A percentile compares a stretch with the other conserved stretches of the same genome.
Evolutionary conservation across 2,888 invertebrate species (phyloP).

Genomic region (Octodonta nipae): DNA sequence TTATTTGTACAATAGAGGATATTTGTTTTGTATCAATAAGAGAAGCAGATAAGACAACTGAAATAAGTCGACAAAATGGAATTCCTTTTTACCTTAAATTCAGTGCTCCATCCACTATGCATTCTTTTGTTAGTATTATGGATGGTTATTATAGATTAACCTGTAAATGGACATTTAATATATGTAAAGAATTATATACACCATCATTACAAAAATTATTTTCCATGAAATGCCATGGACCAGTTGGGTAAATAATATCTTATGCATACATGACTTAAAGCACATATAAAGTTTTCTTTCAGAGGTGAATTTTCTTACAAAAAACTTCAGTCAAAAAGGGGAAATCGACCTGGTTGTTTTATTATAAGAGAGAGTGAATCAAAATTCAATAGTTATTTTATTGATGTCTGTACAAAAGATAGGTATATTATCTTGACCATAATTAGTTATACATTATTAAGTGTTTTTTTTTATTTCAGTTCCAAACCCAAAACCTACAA

Average conservation of each 20-base stretch:
- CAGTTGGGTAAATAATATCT: constrained; percentile 58
- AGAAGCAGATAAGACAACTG: constrained; percentile 53
- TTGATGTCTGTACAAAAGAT: constrained; percentile 68
- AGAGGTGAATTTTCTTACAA: constrained; percentile 74
- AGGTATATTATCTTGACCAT: constrained; percentile 42
- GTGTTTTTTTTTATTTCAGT: constrained; percentile 27
- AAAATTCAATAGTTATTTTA: constrained; percentile 63
- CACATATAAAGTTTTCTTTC: constrained; percentile 17
- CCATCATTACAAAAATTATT: constrained; percentile 64
- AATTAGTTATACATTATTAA: not conserved
- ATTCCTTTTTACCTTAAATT: constrained; percentile 65
- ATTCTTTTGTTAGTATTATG: constrained; percentile 67
- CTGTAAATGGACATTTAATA: constrained; percentile 81
- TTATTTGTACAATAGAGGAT: constrained; percentile 69
- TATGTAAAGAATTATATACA: constrained; percentile 69
- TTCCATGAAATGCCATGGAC: constrained; percentile 73
- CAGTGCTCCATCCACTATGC: constrained; percentile 48
- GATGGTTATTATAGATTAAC: constrained; percentile 79
- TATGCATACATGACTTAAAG: not conserved
- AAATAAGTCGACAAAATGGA: constrained; percentile 64
- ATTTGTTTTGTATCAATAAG: constrained; percentile 68
- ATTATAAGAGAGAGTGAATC: constrained; percentile 71
- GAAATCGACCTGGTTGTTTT: constrained; percentile 63
- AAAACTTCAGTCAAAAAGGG: constrained; percentile 67
- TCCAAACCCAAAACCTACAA: constrained; percentile 56